Percentiles rank a stretch among this genome's conserved stretches.
Evolutionary conservation across 2,888 invertebrate species (phyloP).

Genomic region (Spialia ferax): DNA sequence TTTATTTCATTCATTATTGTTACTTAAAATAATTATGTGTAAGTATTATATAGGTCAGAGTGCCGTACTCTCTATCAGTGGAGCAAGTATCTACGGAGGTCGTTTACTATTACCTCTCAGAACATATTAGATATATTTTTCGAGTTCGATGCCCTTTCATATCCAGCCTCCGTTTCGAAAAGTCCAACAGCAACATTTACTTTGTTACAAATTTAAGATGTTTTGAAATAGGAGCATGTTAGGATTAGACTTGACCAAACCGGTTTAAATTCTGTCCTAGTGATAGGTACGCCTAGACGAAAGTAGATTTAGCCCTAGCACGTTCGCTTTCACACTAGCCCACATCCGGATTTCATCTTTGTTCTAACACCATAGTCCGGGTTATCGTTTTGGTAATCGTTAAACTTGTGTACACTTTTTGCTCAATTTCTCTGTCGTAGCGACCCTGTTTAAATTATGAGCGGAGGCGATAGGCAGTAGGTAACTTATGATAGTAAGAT

Average conservation of each 20-base stretch:
- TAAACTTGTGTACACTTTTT: conserved; percentile 52
- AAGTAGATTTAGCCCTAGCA: conserved; percentile 29
- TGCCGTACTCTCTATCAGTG: not conserved
- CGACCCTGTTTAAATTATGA: conserved; percentile 23
- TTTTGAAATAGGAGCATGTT: conserved; percentile 28
- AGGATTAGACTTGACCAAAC: conserved; percentile 20
- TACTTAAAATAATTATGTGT: not conserved
- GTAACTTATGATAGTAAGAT: too few species aligned
- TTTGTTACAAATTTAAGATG: conserved; percentile 30
- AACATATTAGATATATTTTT: conserved; percentile 8
- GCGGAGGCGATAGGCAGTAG: conserved; percentile 14
- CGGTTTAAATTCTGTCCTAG: conserved; percentile 19
- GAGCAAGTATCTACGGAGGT: conserved; percentile 15
- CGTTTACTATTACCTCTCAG: conserved; percentile 21
- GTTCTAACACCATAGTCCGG: conserved; percentile 46
- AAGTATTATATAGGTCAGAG: not conserved
- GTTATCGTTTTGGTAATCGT: conserved; percentile 61
- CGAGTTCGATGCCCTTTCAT: conserved; percentile 36
- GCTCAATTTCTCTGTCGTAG: conserved; percentile 61
- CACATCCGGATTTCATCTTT: conserved; percentile 55
- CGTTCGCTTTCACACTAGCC: conserved; percentile 42
- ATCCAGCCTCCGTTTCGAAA: conserved; percentile 14
- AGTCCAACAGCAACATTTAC: conserved; percentile 15
- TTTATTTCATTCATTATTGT: too few species aligned
- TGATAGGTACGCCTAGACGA: conserved; percentile 3